Conservation (phyloP, 2,888 invertebrate species). For the Cosmia pyralina region DNA sequence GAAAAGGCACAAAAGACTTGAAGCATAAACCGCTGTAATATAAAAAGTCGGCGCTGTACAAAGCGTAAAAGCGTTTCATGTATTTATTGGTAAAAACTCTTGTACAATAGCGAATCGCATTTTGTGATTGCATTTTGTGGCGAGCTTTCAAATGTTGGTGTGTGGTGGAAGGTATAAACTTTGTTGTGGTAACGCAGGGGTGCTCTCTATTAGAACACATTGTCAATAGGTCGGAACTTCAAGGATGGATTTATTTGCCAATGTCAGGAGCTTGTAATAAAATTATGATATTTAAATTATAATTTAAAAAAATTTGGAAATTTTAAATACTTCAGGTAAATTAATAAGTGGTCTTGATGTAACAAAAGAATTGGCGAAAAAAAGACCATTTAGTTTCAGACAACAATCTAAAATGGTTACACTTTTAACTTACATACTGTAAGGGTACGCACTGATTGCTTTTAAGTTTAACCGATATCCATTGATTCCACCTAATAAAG, state of each 20-base stretch:
- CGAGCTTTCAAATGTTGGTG: constrained; percentile 69
- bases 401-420: neutral
- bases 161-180: constrained; percentile 51
- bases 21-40: constrained; percentile 61
- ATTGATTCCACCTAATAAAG: too few relatives aligned
- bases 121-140: constrained; percentile 79
- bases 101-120: constrained; percentile 77
- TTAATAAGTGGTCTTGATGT: neutral
- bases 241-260: neutral
- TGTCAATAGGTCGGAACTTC: neutral
- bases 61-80: constrained; percentile 72
- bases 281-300: too few relatives aligned
- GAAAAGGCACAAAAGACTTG: constrained; percentile 44
- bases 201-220: neutral
- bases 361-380: too few relatives aligned
- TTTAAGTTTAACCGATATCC: too few relatives aligned
- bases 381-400: neutral
- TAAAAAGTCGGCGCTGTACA: constrained; percentile 69
- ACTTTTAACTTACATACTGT: neutral
- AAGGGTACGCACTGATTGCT: neutral
- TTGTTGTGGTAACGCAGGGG: neutral
- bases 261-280: too few relatives aligned
- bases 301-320: neutral
- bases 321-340: neutral
- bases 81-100: constrained; percentile 70